Evolutionary conservation across 2,113 vertebrate species (phyloP).

Genomic region (Hiodon tergisus): DNA sequence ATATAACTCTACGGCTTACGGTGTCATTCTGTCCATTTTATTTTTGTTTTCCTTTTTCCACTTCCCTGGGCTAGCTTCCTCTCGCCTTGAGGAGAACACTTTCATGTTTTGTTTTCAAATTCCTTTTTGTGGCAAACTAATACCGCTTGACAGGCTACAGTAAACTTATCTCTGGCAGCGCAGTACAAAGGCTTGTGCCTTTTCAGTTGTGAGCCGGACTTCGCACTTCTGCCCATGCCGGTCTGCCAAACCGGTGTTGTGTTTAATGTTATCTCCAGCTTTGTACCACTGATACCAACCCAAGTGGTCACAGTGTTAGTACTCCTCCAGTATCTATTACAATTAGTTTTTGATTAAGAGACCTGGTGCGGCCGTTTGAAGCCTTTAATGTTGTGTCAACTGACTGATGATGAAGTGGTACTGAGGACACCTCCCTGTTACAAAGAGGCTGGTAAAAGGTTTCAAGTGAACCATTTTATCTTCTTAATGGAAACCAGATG

Average conservation of each 20-base stretch:
- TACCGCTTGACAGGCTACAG: constrained; percentile 29
- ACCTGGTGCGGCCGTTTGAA: constrained; percentile 81
- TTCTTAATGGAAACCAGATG: constrained; percentile 99
- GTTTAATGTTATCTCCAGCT: constrained; percentile 84
- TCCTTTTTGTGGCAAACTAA: constrained; percentile 38
- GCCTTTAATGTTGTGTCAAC: constrained; percentile 98
- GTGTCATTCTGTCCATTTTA: constrained; percentile 16
- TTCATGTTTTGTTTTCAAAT: constrained; percentile 39
- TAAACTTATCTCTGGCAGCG: constrained; percentile 36
- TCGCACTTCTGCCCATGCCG: constrained; percentile 57
- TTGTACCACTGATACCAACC: constrained; percentile 77
- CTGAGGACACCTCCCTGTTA: constrained; percentile 85
- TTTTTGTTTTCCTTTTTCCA: constrained; percentile 20
- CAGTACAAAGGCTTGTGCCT: constrained; percentile 61
- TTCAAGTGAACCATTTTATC: constrained; percentile 97
- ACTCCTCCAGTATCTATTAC: constrained; percentile 98
- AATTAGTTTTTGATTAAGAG: constrained; percentile 99
- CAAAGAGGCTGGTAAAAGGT: constrained; percentile 93
- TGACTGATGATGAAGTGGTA: constrained; percentile 92
- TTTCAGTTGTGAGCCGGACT: constrained; percentile 72
- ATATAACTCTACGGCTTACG: background rate
- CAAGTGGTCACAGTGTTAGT: constrained; percentile 86
- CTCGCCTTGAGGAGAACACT: constrained; percentile 13
- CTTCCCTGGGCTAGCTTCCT: constrained; percentile 17
- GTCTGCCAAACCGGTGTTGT: constrained; percentile 82